Evolutionary conservation across 2,888 invertebrate genomes (phyloP), one percentile per base, ranked within the genome.

Genomic region (Callyntrura guangdongensis): DNA sequence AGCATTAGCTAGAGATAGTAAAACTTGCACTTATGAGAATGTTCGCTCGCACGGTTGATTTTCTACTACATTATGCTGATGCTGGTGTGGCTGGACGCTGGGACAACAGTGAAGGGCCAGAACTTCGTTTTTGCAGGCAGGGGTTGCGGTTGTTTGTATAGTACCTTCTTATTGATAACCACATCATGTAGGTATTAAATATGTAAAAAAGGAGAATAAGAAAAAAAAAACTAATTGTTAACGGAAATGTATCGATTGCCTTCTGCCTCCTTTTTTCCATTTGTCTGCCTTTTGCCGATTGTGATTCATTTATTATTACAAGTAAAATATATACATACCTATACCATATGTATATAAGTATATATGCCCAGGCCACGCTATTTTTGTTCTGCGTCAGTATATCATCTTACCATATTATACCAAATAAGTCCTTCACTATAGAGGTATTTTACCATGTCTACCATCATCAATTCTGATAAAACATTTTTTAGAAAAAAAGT

Each of bases 271-370:
- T 22, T 17, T 49, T 81, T 81, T 49, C 81, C 81, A 81, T 82
- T 64, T 61, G 61, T 82, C 64, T 64, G 82, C 82, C 82, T 82
- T 36, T 79, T 82, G 64, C 82, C 82, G 61, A 82, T 61, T 82
- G 82, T 82, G 82, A 82, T 82, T 82, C 82, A 82, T 82, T 82
- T 82, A 64, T 64, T 53, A 47, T n/a, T 47, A n/a, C n/a, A n/a
- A n/a, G n/a, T 17, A 36, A 2, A 69, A 27, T 36, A 36, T 36
- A 59, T 64, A 14, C 14, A 59, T 59, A 17, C 59, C 59, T 17
- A 67, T 17, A 17, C 67, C 12, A 67, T 53, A 53, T 4, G 22
- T 67, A 67, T 67, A 6, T 64, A 22, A 22, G 17, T 22, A 69
- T 36, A 69, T n/a, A 69, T 74, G 74, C 47, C 45, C 69, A 74